Evolutionary conservation across 2,888 invertebrate genomes (phyloP), one percentile per base, ranked within the genome.

Genomic region (Hybos culiciformis): DNA sequence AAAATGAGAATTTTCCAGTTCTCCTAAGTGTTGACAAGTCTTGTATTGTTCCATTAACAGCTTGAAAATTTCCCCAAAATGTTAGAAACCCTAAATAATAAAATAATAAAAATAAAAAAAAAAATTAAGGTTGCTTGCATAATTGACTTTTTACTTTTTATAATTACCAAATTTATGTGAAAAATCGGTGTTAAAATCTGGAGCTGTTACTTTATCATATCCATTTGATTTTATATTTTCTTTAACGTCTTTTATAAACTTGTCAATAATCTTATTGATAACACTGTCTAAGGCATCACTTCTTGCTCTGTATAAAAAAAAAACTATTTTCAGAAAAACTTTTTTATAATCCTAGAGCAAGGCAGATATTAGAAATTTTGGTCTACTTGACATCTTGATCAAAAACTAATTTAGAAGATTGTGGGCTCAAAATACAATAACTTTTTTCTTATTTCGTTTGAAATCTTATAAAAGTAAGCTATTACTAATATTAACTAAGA

Each of bases 131-230:
- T 14, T 41, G n/a, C n/a, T n/a, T n/a, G n/a, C n/a, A n/a, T n/a
- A n/a, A n/a, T n/a, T n/a, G n/a, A n/a, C n/a, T n/a, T n/a, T n/a
- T n/a, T n/a, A n/a, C n/a, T n/a, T n/a, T n/a, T n/a, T n/a, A n/a
- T n/a, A n/a, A n/a, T 12, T 38, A 43, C 43, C 43, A 36, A 43
- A 43, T 39, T 33, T 18, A 29, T 43, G 37, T 15, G 43, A 43
- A 34, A 43, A 43, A 36, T 39, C 26, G 3, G 34, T 39, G 20
- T 33, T 36, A 11, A 43, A 39, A 29, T 43, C 36, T 14, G 43
- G 43, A 20, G 26, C 39, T 24, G 18, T n/a, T 3, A 39, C 21
- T 9, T n/a, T 39, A 15, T 31, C 6, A 15, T 32, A 34, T n/a
- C 34, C 39, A n/a, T 34, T 20, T 18, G 26, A 11, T 12, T 29